Evolutionary conservation across 2,888 invertebrate genomes (phyloP).

Genomic region (Cerceris ruficornis): DNA sequence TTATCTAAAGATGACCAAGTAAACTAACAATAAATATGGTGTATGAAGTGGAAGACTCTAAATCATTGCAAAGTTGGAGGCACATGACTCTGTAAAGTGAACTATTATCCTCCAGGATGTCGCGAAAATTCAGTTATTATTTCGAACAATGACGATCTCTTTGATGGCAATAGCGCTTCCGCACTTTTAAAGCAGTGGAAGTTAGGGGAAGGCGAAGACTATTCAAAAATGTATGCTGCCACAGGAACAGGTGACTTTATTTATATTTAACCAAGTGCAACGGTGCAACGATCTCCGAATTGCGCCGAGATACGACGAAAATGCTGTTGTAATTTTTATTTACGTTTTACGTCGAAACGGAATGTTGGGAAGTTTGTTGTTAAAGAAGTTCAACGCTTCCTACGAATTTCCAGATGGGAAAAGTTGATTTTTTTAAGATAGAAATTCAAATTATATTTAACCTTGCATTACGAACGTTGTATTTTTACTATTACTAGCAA

Average conservation of each 20-base stretch:
- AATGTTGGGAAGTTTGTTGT: no score
- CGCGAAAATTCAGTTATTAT: not conserved
- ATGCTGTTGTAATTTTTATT: not conserved
- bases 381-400: no score
- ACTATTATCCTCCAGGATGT: not conserved
- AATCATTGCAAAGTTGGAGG: no score
- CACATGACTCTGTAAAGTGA: not conserved
- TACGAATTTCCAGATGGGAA: no score
- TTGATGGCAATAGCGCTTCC: not conserved
- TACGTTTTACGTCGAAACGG: not conserved
- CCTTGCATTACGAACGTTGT: no score
- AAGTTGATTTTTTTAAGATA: no score
- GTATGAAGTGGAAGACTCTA: no score
- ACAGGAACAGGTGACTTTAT: constrained; percentile 32
- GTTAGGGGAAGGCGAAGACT: constrained; percentile 21
- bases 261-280: constrained; percentile 34
- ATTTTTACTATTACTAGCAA: no score
- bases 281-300: constrained; percentile 40
- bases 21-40: no score
- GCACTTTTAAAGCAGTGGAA: no score
- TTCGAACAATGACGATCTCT: not conserved
- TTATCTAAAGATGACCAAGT: no score
- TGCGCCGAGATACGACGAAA: constrained; percentile 2
- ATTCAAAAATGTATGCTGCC: constrained; percentile 36
- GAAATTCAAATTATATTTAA: no score